Conservation (phyloP, 2,113 vertebrate genomes). For the Grallaria varia region DNA sequence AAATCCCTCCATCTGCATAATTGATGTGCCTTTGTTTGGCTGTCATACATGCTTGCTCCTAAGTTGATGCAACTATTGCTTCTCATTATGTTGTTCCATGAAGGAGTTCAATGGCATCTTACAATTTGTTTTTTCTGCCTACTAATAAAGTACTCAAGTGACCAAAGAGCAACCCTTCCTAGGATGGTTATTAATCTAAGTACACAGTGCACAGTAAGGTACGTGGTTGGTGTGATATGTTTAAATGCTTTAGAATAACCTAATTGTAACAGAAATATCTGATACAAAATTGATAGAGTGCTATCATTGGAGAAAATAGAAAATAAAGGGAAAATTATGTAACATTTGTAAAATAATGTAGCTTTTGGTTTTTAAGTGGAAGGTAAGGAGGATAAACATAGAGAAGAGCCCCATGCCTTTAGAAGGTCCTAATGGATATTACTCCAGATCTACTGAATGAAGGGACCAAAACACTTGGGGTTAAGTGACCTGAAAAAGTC, state of each 20-base stretch:
- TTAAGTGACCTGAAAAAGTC: not conserved
- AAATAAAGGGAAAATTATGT: not conserved
- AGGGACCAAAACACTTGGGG: not conserved
- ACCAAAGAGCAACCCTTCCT: not conserved
- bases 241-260: not conserved
- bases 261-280: not conserved
- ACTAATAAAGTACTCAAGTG: not conserved
- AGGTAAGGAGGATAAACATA: not conserved
- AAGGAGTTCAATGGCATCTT: not conserved
- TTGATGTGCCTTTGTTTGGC: not conserved
- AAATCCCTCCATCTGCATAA: not conserved
- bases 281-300: not conserved
- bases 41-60: not conserved
- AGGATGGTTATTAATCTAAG: not conserved
- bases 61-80: not conserved
- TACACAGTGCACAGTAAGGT: not conserved
- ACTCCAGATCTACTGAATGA: not conserved
- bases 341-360: not conserved
- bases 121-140: not conserved
- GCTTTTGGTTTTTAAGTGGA: not conserved
- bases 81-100: not conserved
- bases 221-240: not conserved
- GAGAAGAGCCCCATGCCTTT: not conserved
- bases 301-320: not conserved
- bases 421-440: not conserved